These are phyloP conservation scores for Falco novaeseelandiae DNA, from an alignment of 2,797 vertebrate species.

Conservation along the genomic window DNA sequence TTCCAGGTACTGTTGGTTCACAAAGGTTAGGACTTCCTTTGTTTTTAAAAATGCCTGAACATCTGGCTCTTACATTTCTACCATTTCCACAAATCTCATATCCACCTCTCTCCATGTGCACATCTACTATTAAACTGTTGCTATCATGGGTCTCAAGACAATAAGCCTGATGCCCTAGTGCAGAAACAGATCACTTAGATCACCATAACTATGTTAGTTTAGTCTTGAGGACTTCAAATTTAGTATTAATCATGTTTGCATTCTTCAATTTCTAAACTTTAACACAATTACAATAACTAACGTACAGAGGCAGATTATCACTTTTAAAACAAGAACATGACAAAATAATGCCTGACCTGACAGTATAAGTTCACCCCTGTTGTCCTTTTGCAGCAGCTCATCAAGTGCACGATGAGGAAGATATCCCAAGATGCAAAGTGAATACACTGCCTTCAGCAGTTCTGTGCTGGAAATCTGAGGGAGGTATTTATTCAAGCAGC, in stretches of 20 bases:
- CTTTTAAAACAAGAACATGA: background rate
- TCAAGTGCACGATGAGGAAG: constrained; percentile 81
- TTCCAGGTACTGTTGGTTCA: background rate
- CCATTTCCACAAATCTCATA: background rate
- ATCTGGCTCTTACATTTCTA: background rate
- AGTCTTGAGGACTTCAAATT: background rate
- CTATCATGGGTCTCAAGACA: background rate
- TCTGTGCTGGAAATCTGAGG: constrained; percentile 74
- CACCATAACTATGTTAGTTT: background rate
- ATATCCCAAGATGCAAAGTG: constrained; percentile 82
- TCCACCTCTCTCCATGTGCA: background rate
- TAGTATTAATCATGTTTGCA: background rate
- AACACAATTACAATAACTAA: background rate
- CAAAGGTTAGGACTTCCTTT: background rate
- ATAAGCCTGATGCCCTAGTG: background rate
- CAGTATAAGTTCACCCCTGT: constrained; percentile 68
- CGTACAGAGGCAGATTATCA: background rate
- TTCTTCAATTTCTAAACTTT: background rate
- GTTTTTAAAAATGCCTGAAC: background rate
- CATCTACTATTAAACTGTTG: background rate
- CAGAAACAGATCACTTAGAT: background rate
- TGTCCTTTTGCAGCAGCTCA: constrained; percentile 79
- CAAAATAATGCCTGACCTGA: constrained; percentile 71
- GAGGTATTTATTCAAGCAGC: constrained; percentile 78
- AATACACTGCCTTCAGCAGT: constrained; percentile 78